A percentile compares a stretch with the other conserved stretches of the same genome.
Evolutionary conservation across 2,797 vertebrate species (phyloP).

Genomic region (Poecilia velifera): DNA sequence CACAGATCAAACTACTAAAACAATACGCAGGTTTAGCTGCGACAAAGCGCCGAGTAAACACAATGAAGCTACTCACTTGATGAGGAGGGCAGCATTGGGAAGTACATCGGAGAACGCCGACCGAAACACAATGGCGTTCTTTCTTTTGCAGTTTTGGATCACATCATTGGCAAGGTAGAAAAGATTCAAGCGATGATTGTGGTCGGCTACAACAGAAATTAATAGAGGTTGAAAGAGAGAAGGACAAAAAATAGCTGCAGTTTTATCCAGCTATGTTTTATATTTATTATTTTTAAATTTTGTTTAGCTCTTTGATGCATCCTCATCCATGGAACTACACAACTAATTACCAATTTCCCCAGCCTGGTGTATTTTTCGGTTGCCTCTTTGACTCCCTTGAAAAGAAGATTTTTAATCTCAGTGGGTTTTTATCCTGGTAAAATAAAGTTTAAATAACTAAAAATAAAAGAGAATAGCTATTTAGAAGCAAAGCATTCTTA

Average conservation of each 20-base stretch:
- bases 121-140: conserved; percentile 92
- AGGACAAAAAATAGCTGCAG: background rate
- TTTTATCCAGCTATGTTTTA: background rate
- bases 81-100: conserved; percentile 89
- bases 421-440: too few species aligned
- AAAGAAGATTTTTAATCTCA: too few species aligned
- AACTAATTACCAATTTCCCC: background rate
- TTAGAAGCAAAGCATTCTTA: background rate
- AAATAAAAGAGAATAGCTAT: background rate
- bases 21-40: background rate
- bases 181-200: conserved; percentile 93
- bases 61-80: conserved; percentile 85
- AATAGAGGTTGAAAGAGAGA: background rate
- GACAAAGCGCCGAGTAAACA: background rate
- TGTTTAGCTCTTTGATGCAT: background rate
- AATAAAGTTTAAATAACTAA: too few species aligned
- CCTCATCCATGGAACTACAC: background rate
- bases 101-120: conserved; percentile 92
- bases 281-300: background rate
- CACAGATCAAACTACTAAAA: background rate
- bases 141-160: conserved; percentile 98
- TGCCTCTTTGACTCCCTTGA: too few species aligned
- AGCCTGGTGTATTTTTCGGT: background rate
- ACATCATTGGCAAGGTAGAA: conserved; percentile 98
- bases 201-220: conserved; percentile 82